phyloP scores from a whole-genome alignment of 2,113 vertebrate genomes.

The Cheirogaleus medius region DNA sequence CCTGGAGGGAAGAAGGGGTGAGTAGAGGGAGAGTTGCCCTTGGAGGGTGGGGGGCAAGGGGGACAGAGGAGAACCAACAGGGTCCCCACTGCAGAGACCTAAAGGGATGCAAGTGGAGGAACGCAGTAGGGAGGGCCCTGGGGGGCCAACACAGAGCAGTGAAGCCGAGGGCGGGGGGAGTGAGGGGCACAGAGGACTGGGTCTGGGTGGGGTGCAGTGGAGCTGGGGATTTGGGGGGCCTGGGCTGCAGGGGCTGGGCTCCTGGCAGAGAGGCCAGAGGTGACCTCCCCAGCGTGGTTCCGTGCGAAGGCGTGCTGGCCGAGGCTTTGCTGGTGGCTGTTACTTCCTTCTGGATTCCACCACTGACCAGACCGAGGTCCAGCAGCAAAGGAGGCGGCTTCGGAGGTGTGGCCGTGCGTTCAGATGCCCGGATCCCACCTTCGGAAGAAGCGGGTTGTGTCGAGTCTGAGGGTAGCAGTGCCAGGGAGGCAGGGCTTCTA shows the following conservation, averaged over 20 bases:
- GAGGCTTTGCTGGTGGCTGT: neutral
- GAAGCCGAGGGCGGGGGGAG: fast-evolving
- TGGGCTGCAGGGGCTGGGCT: neutral
- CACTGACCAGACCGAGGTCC: fast-evolving
- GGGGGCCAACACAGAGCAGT: neutral
- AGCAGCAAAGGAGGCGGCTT: neutral
- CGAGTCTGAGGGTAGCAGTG: fast-evolving
- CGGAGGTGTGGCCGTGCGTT: fast-evolving
- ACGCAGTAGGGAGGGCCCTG: fast-evolving
- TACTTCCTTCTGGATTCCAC: fast-evolving
- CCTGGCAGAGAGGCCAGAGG: fast-evolving
- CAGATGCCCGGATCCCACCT: fast-evolving
- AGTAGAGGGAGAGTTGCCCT: neutral
- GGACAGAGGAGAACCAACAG: neutral
- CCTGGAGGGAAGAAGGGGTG: fast-evolving
- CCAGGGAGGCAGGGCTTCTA: neutral
- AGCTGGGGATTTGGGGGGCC: neutral
- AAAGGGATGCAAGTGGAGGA: fast-evolving
- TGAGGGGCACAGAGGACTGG: neutral
- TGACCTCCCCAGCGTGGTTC: fast-evolving
- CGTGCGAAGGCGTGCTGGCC: fast-evolving
- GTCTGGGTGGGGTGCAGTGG: neutral
- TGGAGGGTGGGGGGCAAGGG: neutral
- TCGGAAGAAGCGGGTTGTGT: neutral
- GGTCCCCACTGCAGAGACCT: neutral